phyloP scores from a whole-genome alignment of 2,797 vertebrate genomes.

The Spondyliosoma cantharus region DNA sequence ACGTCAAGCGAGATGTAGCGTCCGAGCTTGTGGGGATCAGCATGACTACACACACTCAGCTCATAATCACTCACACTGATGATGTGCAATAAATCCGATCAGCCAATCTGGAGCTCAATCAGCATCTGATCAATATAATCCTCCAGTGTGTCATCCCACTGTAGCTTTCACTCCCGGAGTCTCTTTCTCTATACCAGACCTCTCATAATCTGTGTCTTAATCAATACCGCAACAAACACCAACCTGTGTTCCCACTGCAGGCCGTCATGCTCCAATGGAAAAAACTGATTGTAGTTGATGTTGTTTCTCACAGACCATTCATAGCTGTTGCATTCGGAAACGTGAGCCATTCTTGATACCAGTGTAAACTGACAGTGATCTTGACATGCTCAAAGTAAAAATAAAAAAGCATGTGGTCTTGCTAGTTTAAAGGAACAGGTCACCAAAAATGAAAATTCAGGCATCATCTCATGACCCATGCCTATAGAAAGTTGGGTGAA shows the following conservation, averaged over 20 bases:
- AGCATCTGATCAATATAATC: slow-evolving; percentile 59
- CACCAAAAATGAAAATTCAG: no score
- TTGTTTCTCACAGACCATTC: not conserved
- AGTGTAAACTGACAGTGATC: not conserved
- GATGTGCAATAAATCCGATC: slow-evolving; percentile 60
- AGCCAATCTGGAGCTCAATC: slow-evolving; percentile 63
- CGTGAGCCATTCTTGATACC: not conserved
- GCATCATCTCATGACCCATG: no score
- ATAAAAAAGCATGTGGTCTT: not conserved
- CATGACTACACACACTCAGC: slow-evolving; percentile 28
- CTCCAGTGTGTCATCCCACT: slow-evolving; percentile 19
- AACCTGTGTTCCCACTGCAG: slow-evolving; percentile 15
- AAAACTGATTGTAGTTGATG: not conserved
- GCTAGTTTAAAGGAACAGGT: not conserved
- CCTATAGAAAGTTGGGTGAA: no score
- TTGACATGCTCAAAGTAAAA: not conserved
- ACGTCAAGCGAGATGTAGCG: slow-evolving; percentile 25
- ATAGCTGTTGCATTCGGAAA: not conserved
- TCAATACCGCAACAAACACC: slow-evolving; percentile 19
- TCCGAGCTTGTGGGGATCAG: slow-evolving; percentile 14
- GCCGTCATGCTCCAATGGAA: not conserved
- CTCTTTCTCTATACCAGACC: slow-evolving; percentile 15
- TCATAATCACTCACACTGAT: slow-evolving; percentile 43
- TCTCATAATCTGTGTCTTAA: not conserved
- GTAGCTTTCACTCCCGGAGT: not conserved